Percentiles rank a stretch among this genome's conserved stretches.
Evolutionary conservation across 2,888 invertebrate species (phyloP).

Genomic region (Bellardia pandia): DNA sequence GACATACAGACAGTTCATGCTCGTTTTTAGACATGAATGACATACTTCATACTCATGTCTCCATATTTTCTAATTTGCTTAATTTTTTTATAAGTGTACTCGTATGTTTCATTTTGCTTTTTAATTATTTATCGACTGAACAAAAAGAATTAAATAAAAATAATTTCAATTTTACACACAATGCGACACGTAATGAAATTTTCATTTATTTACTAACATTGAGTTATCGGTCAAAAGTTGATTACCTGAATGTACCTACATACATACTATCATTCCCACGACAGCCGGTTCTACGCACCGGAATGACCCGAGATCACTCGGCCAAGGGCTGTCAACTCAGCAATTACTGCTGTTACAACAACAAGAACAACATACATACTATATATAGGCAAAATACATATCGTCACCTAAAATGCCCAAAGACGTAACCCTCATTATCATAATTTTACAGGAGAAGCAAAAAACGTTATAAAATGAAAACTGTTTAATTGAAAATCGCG

Average conservation of each 20-base stretch:
- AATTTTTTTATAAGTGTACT: background rate
- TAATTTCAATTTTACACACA: slow-evolving; percentile 14
- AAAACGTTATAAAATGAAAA: no score
- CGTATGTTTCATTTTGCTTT: background rate
- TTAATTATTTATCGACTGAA: background rate
- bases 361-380: no score
- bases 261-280: no score
- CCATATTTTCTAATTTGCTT: background rate
- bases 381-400: no score
- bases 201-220: slow-evolving; percentile 34
- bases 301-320: no score
- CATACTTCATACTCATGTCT: slow-evolving; percentile 2
- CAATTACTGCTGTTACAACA: no score
- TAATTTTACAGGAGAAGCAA: no score
- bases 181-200: slow-evolving; percentile 32
- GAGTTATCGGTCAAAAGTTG: slow-evolving; percentile 45
- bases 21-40: background rate
- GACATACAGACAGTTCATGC: background rate
- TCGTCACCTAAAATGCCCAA: no score
- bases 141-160: slow-evolving; percentile 3
- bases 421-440: no score
- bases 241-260: slow-evolving; percentile 17
- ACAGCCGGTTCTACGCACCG: no score
- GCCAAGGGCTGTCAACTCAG: no score
- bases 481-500: no score